Evolutionary conservation across 1,140 invertebrate genomes (phyloP), one percentile per base, ranked within the genome.

Genomic region (Aphaenogaster rudis): DNA sequence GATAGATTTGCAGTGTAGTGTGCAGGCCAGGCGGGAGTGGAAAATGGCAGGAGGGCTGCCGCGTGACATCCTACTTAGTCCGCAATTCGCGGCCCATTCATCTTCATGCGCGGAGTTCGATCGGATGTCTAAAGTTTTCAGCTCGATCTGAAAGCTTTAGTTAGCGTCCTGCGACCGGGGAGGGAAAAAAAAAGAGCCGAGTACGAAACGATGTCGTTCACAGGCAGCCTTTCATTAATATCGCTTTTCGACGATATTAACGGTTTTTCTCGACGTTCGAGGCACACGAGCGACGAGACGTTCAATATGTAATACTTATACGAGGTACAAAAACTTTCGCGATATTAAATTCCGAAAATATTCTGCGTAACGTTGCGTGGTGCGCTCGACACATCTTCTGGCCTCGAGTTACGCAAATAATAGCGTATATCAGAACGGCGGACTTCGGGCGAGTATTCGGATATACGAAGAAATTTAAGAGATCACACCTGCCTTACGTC

Each of bases 21-120:
- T 48, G 59, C 66, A 74, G 67, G 69, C 33, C 64, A 79, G 33
- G 11, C 50, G 48, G 86, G 52, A 74, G 78, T 81, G 78, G 84
- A 86, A 88, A 86, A 87, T 86, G 89, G 80, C 45, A 86, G 61
- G 66, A 77, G 72, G 54, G 81, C 59, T 74, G 71, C 69, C 72
- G 69, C 82, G 79, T 91, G 90, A 92, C 91, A 92, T 91, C 80
- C 91, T 92, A 92, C 91, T 92, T 91, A 92, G 80, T 82, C 74
- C 72, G 88, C 88, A 89, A 92, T 92, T 91, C 87, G 64, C 81
- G 54, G 64, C 77, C 86, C 86, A 90, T 91, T 90, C 81, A 85
- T 91, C 89, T 91, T 91, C 86, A 79, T 89, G 87, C 82, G 39
- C 61, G 13, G 52, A 79, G 76, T 88, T 88, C 87, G 87, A 90